Base-by-base conservation (phyloP, 2,888 invertebrate species). In the Noctua pronuba region DNA sequence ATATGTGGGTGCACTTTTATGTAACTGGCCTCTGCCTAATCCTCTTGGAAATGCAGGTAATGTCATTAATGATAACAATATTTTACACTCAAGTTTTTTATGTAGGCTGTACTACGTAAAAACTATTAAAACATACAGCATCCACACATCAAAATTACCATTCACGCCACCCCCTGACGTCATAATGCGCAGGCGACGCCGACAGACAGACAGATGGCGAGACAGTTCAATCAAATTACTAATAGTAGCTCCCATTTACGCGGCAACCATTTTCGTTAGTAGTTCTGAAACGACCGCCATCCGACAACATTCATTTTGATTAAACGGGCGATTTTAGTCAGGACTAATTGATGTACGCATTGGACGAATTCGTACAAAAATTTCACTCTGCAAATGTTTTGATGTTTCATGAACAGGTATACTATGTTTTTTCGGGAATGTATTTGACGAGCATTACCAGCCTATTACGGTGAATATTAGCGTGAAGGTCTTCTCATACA, bases 291-390 rank as follows among this genome's bases (percentile, higher is more conserved):
- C 65, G 52, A 2, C 73, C 28, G 73, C 55, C 83, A 71, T 75
- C 58, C 46, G 52, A 77, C 41, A 60, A 76, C 75, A 83, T 85
- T 73, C 46, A 76, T 86, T 84, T 86, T 84, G 86, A 84, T 84
- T 77, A 82, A 82, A 82, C 65, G 55, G 18, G n/a, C 66, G 41
- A 66, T 82, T 86, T 86, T 77, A 84, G 77, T 52, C 35, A 7
- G 0, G 38, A 74, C 74, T 86, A 77, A 84, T 81, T 81, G 71
- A 75, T 75, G 73, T 60, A 58, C 75, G 79, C 38, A 82, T 64
- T 67, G 16, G 28, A 24, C 5, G 31, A 58, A 69, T 73, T 62
- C 46, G 31, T 41, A 41, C 55, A 83, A 83, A 78, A 82, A 78
- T 16, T 66, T n/a, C 60, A 73, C 55, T 66, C 73, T 7, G 78